phyloP scores from a whole-genome alignment of 2,113 vertebrate genomes.

The Merops nubicus region DNA sequence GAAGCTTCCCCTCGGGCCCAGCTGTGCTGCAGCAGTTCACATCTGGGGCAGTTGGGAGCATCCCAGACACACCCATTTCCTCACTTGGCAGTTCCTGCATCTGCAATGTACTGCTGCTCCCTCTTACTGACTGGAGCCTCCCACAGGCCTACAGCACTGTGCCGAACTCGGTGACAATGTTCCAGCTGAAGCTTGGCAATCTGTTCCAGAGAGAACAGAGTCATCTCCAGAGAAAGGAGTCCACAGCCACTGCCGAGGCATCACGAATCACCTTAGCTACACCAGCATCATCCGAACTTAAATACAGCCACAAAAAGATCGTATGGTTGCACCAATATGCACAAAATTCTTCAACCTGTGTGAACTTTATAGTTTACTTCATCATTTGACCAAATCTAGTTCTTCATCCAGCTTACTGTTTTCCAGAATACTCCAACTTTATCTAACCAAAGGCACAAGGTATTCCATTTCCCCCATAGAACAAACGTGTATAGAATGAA shows the following conservation, averaged over 20 bases:
- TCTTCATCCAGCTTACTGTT: background rate
- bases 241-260: background rate
- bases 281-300: background rate
- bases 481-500: accelerated
- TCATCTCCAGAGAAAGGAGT: background rate
- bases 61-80: accelerated
- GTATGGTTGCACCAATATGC: background rate
- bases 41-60: accelerated
- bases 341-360: background rate
- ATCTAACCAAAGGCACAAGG: background rate
- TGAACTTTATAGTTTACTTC: background rate
- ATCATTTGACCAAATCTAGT: background rate
- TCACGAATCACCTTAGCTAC: background rate
- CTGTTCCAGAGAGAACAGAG: background rate
- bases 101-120: background rate
- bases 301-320: background rate
- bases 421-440: background rate
- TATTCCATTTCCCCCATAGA: accelerated
- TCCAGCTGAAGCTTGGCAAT: background rate
- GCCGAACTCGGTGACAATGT: background rate
- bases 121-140: background rate
- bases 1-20: background rate
- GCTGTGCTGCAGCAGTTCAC: background rate
- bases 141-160: background rate
- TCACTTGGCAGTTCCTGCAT: background rate